Evolutionary conservation across 2,888 invertebrate species (phyloP).

Genomic region (Toxonevra muliebris): DNA sequence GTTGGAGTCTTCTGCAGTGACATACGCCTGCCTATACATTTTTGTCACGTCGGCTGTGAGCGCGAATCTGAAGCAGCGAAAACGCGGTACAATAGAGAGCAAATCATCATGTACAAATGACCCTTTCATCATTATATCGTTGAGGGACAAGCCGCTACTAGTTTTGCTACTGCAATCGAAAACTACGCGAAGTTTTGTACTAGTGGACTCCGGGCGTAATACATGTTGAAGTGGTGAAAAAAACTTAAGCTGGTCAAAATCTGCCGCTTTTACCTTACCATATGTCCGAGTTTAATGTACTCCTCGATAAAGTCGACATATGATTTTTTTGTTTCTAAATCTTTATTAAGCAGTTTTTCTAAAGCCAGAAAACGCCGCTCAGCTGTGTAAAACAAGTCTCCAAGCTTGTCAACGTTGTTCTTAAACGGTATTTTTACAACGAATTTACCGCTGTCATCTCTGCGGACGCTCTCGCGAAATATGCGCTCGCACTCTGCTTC

Average conservation of each 20-base stretch:
- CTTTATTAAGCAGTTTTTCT: conserved; percentile 5
- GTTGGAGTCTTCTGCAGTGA: conserved; percentile 31
- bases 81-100: too few species aligned
- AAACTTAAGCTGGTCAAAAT: conserved; percentile 1
- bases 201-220: conserved; percentile 28
- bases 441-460: conserved; percentile 17
- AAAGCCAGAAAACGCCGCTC: conserved; percentile 17
- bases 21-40: conserved; percentile 40
- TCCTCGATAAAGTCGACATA: conserved; percentile 20
- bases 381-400: conserved; percentile 22
- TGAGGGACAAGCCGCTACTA: conserved; percentile 33
- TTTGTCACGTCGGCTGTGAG: too few species aligned
- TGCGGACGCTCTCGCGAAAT: conserved; percentile 16
- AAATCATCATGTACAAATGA: too few species aligned
- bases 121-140: conserved; percentile 36
- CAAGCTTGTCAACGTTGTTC: conserved; percentile 13
- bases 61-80: too few species aligned
- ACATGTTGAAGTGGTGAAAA: conserved; percentile 27
- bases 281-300: conserved; percentile 15
- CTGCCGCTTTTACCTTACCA: conserved; percentile 13
- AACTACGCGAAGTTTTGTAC: conserved; percentile 35
- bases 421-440: conserved; percentile 27
- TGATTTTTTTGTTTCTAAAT: conserved; percentile 12
- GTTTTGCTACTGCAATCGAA: conserved; percentile 35
- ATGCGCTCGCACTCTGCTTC: conserved; percentile 20